A percentile compares a stretch with the other conserved stretches of the same genome.
Conservation (phyloP, 2,888 invertebrate genomes). For the Rhogogaster chlorosoma region DNA sequence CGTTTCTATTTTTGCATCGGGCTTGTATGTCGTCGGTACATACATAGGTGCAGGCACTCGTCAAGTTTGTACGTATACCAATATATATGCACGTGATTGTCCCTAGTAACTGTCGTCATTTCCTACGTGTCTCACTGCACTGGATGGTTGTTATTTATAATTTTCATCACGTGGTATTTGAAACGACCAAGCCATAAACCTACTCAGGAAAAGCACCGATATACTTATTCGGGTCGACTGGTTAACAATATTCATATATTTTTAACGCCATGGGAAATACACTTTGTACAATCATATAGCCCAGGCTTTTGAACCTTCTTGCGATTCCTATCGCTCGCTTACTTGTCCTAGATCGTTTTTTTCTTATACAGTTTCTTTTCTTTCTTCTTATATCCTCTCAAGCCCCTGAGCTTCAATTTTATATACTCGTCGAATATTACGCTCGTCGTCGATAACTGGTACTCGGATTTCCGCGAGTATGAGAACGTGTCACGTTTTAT, state of each 20-base stretch:
- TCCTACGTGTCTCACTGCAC: constrained; percentile 6
- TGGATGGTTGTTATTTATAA: constrained; percentile 20
- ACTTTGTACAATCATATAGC: background rate
- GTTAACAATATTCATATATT: background rate
- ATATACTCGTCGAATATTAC: background rate
- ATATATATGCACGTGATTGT: constrained; percentile 10
- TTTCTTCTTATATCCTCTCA: background rate
- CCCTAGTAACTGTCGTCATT: constrained; percentile 6
- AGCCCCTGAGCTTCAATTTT: background rate
- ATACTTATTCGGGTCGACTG: background rate
- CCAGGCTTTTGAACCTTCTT: background rate
- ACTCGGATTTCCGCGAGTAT: background rate
- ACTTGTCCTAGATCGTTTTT: background rate
- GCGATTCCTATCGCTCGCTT: background rate
- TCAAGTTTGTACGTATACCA: background rate
- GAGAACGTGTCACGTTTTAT: background rate
- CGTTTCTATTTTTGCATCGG: constrained; percentile 38
- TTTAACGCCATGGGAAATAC: background rate
- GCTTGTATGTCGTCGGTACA: background rate
- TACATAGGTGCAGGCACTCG: background rate
- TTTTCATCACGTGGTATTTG: constrained; percentile 7
- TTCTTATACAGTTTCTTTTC: background rate
- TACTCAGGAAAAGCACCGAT: background rate
- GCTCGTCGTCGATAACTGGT: background rate
- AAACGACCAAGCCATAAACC: constrained; percentile 28